Percentiles rank a stretch among this genome's conserved stretches.
phyloP scores from a whole-genome alignment of 1,140 invertebrate genomes.

The Drosophila fuyamai region DNA sequence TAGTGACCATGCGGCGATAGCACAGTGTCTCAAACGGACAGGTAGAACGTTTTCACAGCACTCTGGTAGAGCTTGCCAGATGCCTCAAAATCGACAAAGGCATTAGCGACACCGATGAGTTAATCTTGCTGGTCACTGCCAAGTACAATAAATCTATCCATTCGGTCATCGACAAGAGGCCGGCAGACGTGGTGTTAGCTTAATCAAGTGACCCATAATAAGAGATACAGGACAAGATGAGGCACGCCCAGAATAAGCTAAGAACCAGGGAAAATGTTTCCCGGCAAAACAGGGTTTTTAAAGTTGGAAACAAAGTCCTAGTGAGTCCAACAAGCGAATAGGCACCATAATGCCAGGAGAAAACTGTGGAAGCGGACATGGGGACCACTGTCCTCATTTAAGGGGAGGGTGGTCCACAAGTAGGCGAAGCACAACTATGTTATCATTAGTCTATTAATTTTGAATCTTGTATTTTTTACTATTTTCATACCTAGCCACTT shows the following conservation, averaged over 20 bases:
- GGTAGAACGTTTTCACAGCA: not conserved
- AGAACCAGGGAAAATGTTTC: not conserved
- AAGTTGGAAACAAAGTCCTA: not conserved
- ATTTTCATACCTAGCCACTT: too few species aligned
- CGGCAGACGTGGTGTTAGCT: not conserved
- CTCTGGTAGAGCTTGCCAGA: not conserved
- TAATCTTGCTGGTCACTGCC: not conserved
- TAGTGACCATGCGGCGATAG: not conserved
- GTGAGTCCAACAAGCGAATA: not conserved
- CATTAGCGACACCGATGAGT: not conserved
- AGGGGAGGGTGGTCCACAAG: too few species aligned
- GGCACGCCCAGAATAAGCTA: not conserved
- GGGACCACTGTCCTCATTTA: not conserved
- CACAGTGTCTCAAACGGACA: not conserved
- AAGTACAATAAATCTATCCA: conserved; percentile 12
- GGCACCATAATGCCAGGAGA: too few species aligned
- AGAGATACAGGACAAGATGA: not conserved
- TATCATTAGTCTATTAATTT: too few species aligned
- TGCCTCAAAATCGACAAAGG: conserved; percentile 4
- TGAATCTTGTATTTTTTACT: too few species aligned
- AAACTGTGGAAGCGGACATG: too few species aligned
- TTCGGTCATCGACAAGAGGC: conserved; percentile 6
- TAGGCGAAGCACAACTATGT: too few species aligned
- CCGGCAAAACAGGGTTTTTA: not conserved
- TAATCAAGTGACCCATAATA: conserved; percentile 1